Percentiles rank a stretch among this genome's conserved stretches.
These are phyloP conservation scores for Stenotaenia linearis DNA, from an alignment of 2,888 invertebrate genomes.

Conservation along the genomic window DNA sequence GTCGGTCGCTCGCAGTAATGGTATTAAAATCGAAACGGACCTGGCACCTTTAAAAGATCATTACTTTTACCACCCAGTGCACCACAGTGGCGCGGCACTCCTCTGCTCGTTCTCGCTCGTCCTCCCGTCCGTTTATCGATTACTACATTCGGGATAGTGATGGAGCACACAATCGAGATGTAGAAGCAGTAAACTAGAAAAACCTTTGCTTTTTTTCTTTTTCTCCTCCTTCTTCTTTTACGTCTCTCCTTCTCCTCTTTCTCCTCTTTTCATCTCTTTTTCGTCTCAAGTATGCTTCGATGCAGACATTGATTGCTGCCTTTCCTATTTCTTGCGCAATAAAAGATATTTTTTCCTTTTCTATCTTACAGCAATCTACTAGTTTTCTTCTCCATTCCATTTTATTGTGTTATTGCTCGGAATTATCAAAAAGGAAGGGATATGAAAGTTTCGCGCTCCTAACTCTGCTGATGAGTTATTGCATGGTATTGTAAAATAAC, in stretches of 20 bases:
- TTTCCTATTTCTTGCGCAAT: background rate
- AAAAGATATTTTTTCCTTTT: background rate
- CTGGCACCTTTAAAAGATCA: conserved; percentile 19
- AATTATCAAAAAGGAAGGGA: background rate
- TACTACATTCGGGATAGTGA: conserved; percentile 31
- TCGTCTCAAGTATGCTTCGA: conserved; percentile 14
- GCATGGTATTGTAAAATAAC: background rate
- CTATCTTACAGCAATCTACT: background rate
- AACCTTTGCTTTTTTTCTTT: conserved; percentile 28
- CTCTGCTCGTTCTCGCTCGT: background rate
- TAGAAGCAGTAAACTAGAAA: conserved; percentile 31
- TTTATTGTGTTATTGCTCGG: background rate
- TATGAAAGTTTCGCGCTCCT: background rate
- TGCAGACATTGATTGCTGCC: conserved; percentile 5
- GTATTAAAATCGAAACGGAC: background rate
- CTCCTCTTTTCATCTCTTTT: background rate
- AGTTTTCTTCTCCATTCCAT: background rate
- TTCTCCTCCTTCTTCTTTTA: background rate
- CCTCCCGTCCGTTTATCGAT: conserved; percentile 29
- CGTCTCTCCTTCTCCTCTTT: background rate
- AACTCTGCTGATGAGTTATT: too few species aligned
- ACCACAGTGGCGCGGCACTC: background rate
- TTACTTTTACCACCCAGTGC: conserved; percentile 10
- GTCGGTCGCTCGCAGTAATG: background rate
- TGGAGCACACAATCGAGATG: conserved; percentile 33